phyloP scores from a whole-genome alignment of 2,888 invertebrate species.

The Zaprionus bogoriensis region DNA sequence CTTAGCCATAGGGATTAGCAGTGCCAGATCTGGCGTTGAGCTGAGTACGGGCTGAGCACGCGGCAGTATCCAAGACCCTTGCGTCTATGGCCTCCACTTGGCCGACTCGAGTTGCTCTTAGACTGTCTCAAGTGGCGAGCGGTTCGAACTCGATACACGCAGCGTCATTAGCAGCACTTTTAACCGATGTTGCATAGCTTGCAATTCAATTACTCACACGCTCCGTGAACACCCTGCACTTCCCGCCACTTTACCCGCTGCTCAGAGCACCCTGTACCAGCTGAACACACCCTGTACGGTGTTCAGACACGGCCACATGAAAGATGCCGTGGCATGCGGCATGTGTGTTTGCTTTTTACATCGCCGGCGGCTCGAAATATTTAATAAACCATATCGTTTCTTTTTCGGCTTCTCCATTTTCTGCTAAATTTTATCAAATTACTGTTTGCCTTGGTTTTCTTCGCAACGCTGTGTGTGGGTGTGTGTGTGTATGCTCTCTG shows the following conservation, averaged over 20 bases:
- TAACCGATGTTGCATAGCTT: conserved; percentile 34
- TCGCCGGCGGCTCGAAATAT: conserved; percentile 58
- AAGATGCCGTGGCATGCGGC: conserved; percentile 23
- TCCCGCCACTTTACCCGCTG: too few relatives aligned
- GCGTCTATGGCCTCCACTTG: too few relatives aligned
- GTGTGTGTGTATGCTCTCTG: conserved; percentile 5
- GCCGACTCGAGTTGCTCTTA: conserved; percentile 43
- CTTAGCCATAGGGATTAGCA: not conserved
- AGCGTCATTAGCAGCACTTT: conserved; percentile 48
- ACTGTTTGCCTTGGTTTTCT: conserved; percentile 20
- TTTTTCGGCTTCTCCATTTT: conserved; percentile 38
- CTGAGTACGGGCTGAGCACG: conserved; percentile 16
- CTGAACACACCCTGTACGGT: not conserved
- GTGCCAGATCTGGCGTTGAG: conserved; percentile 46
- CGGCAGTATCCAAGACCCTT: not conserved
- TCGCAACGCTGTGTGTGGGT: conserved; percentile 7
- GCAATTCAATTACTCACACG: conserved; percentile 59
- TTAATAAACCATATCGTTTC: conserved; percentile 67
- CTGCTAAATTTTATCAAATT: conserved; percentile 42
- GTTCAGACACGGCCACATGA: conserved; percentile 17
- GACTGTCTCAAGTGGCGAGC: conserved; percentile 54
- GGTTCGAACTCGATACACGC: conserved; percentile 23
- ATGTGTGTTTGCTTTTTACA: conserved; percentile 55
- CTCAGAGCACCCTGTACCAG: too few relatives aligned
- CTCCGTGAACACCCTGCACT: conserved; percentile 9